phyloP scores from a whole-genome alignment of 2,113 vertebrate species.

The Raphicerus campestris region DNA sequence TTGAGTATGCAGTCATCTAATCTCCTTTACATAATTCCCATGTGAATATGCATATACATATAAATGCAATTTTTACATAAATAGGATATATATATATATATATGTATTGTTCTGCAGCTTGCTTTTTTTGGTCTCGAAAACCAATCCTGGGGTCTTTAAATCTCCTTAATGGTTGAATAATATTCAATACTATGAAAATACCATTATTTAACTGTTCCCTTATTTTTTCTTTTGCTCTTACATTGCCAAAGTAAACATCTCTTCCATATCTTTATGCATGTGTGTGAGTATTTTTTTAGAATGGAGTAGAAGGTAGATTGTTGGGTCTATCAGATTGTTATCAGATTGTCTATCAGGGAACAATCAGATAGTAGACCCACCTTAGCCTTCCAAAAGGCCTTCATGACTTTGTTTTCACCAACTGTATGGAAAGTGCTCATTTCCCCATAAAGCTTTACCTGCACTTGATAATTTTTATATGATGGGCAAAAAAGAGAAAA shows the following conservation, averaged over 20 bases:
- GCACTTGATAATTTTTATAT: neutral
- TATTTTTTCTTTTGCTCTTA: neutral
- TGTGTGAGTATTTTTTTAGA: constrained; percentile 1
- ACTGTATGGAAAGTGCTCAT: constrained; percentile 14
- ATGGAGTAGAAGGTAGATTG: neutral
- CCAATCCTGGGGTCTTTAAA: neutral
- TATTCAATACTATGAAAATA: constrained; percentile 25
- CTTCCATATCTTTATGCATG: neutral
- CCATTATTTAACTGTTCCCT: neutral
- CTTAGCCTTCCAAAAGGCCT: constrained; percentile 11
- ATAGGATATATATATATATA: neutral
- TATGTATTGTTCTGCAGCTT: constrained; percentile 1
- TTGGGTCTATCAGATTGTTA: neutral
- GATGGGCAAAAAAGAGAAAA: neutral
- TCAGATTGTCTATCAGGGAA: neutral
- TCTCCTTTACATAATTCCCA: neutral
- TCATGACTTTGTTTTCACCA: constrained; percentile 17
- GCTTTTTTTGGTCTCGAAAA: neutral
- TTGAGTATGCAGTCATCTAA: neutral
- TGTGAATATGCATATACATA: neutral
- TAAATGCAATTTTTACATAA: constrained; percentile 31
- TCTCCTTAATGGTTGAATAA: constrained; percentile 2
- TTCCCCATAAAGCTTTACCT: constrained; percentile 26
- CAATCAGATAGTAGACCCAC: neutral
- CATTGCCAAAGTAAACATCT: constrained; percentile 47